Evolutionary conservation across 2,888 invertebrate species (phyloP).

Genomic region (Plemyria rubiginata): DNA sequence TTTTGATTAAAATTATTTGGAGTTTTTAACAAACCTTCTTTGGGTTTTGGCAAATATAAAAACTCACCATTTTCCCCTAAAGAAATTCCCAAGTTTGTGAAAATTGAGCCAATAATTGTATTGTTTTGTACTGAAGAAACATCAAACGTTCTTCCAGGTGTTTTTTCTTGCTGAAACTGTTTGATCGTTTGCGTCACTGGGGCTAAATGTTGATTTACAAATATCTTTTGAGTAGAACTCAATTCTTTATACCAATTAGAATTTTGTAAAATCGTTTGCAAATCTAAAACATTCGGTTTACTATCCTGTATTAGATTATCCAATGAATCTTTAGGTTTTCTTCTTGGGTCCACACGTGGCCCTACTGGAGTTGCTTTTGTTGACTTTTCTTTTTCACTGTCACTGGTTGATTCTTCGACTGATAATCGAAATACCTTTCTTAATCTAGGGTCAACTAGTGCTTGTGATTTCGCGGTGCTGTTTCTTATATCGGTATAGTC

Average conservation of each 20-base stretch:
- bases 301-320: conserved; percentile 60
- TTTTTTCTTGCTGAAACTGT: conserved; percentile 85
- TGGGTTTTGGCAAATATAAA: conserved; percentile 76
- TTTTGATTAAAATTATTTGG: conserved; percentile 71
- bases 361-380: conserved; percentile 61
- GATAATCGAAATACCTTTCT: conserved; percentile 90
- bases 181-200: conserved; percentile 86
- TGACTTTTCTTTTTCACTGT: conserved; percentile 82
- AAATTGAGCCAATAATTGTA: conserved; percentile 83
- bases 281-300: conserved; percentile 76
- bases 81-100: conserved; percentile 86
- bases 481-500: conserved; percentile 90
- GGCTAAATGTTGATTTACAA: conserved; percentile 88
- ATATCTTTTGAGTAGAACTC: conserved; percentile 89
- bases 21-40: conserved; percentile 77
- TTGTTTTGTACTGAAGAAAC: conserved; percentile 80
- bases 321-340: conserved; percentile 71
- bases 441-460: conserved; percentile 90
- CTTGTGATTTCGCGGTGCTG: conserved; percentile 88
- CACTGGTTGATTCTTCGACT: conserved; percentile 86
- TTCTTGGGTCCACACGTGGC: conserved; percentile 77
- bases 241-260: conserved; percentile 89
- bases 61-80: conserved; percentile 85
- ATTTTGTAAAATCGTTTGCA: conserved; percentile 87
- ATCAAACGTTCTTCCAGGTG: conserved; percentile 83